A percentile compares a stretch with the other conserved stretches of the same genome.
Evolutionary conservation across 2,797 vertebrate species (phyloP).

Genomic region (Sebastolobus alascanus): DNA sequence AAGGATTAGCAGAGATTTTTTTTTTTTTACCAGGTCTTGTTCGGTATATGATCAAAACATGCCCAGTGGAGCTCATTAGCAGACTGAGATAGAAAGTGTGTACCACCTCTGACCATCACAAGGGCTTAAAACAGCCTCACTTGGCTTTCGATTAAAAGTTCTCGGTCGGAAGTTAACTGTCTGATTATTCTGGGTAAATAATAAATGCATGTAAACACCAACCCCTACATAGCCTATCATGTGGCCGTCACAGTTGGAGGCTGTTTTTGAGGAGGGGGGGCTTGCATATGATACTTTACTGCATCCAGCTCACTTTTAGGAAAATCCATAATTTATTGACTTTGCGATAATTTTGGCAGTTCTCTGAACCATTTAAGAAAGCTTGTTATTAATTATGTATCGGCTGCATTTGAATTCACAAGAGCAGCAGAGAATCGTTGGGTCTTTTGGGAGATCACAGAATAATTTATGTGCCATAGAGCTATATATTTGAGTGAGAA

Average conservation of each 20-base stretch:
- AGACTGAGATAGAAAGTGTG: slow-evolving; percentile 46
- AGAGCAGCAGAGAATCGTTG: slow-evolving; percentile 34
- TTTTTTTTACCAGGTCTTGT: slow-evolving; percentile 39
- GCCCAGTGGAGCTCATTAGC: slow-evolving; percentile 77
- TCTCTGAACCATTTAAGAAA: slow-evolving; percentile 67
- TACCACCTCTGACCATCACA: slow-evolving; percentile 66
- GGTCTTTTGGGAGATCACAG: slow-evolving; percentile 57
- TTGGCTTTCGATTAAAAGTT: slow-evolving; percentile 56
- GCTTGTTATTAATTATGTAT: slow-evolving; percentile 64
- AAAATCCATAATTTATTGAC: slow-evolving; percentile 68
- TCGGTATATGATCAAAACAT: slow-evolving; percentile 56
- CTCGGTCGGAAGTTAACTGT: slow-evolving; percentile 9
- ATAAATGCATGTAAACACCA: slow-evolving; percentile 9
- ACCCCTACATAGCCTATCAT: neutral
- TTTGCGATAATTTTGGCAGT: slow-evolving; percentile 59
- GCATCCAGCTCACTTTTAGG: slow-evolving; percentile 32
- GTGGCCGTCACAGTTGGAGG: neutral
- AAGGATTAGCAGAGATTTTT: slow-evolving; percentile 40
- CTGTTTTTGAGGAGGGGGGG: neutral
- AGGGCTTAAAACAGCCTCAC: slow-evolving; percentile 42
- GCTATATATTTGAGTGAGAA: slow-evolving; percentile 57
- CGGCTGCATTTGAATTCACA: slow-evolving; percentile 52
- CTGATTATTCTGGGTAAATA: slow-evolving; percentile 50
- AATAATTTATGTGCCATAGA: slow-evolving; percentile 64
- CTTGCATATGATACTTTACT: slow-evolving; percentile 42